Base-by-base conservation (phyloP, 2,797 vertebrate species). In the Pseudochirops corinnae region DNA sequence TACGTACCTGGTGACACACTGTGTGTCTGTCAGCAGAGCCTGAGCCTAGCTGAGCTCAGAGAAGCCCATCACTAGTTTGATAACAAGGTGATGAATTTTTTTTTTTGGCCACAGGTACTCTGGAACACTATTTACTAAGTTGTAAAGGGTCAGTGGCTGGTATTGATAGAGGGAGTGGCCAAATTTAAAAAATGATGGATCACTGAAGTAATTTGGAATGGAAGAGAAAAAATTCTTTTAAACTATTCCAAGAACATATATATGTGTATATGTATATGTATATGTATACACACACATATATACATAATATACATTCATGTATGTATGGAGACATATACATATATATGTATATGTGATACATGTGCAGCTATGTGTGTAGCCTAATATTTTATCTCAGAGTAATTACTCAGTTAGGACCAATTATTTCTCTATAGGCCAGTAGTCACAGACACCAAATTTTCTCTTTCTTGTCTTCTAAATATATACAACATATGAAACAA, bases 401-500 rank as follows among this genome's bases (percentile, higher is more conserved):
- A 93, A 97, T 93, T 90, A 52, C 18, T 94, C 60, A 94, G 53
- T 92, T 96, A 55, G 4, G 13, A 92, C 94, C 58, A 93, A 46
- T 46, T 93, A 53, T 97, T 24, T 50, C 55, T 91, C 46, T 60
- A 52, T 96, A 46, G 55, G 57, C 92, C 94, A 93, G 53, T 57
- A 57, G 92, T 94, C 56, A 93, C 46, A 50, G 39, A 18, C 46
- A 93, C 13, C 90, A 90, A 24, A 67, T 87, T 46, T 26, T 53
- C 5, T 55, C 93, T 90, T 96, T 28, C 95, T 24, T 46, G 31
- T 93, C 91, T 55, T 92, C 21, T 28, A 74, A 97, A 96, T 11
- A 87, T 95, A 0, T 82, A 95, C 93, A 82, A 90, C 53, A 93
- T 93, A 28, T 53, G 94, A 95, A 55, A 95, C 96, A 96, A n/a